A percentile compares a stretch with the other conserved stretches of the same genome.
Evolutionary conservation across 2,888 invertebrate species (phyloP).

Genomic region (Drosophila nigricruria): DNA sequence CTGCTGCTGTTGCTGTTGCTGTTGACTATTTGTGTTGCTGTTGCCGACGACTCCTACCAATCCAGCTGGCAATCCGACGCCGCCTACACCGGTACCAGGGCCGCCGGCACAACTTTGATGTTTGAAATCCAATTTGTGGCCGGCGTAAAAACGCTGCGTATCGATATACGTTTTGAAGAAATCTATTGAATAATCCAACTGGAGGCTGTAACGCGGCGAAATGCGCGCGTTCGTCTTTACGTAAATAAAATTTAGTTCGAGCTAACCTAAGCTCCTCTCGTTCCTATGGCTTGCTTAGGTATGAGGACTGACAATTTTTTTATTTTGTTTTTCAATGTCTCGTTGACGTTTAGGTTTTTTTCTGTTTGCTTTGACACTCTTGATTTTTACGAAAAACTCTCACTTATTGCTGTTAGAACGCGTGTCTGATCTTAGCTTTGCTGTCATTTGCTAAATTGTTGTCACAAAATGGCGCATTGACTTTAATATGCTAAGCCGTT

Average conservation of each 20-base stretch:
- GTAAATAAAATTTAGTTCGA: conserved; percentile 20
- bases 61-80: conserved; percentile 62
- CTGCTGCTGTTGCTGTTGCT: conserved; percentile 85
- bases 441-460: not conserved
- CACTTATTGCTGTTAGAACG: not conserved
- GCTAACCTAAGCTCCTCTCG: not conserved
- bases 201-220: conserved; percentile 70
- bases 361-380: not conserved
- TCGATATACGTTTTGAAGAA: conserved; percentile 85
- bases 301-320: not conserved
- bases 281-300: not conserved
- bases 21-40: conserved; percentile 82
- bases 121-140: conserved; percentile 94
- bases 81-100: conserved; percentile 87
- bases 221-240: conserved; percentile 45
- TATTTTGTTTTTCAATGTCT: not conserved
- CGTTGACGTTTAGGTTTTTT: not conserved
- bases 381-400: not conserved
- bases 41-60: conserved; percentile 80
- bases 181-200: conserved; percentile 83
- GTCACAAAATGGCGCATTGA: not conserved
- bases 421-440: not conserved
- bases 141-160: conserved; percentile 86
- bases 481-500: not conserved
- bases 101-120: conserved; percentile 91